Percentiles rank a stretch among this genome's conserved stretches.
Evolutionary conservation across 1,140 invertebrate species (phyloP).

Genomic region (Paraescarpia echinospica): DNA sequence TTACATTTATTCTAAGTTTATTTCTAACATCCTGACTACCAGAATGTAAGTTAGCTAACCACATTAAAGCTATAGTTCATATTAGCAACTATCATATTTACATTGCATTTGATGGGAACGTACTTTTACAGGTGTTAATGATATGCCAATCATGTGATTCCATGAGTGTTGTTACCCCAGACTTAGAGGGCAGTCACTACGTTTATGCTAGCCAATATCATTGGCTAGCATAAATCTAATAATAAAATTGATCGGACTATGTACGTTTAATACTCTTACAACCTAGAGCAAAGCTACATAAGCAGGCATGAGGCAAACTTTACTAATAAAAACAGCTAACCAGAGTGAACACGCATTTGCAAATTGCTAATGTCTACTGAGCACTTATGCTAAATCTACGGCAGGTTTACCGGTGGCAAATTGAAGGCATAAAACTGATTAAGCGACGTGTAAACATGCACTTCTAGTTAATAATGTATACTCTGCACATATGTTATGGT

Average conservation of each 20-base stretch:
- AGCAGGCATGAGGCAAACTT: neutral
- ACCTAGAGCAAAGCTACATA: neutral
- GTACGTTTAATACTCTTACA: neutral
- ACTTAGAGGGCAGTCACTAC: neutral
- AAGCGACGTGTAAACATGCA: neutral
- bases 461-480: constrained; percentile 1
- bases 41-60: neutral
- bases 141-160: neutral
- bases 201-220: neutral
- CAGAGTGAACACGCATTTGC: neutral
- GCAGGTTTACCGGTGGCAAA: neutral
- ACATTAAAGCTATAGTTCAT: neutral
- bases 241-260: neutral
- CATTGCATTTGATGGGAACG: neutral
- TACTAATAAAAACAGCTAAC: neutral
- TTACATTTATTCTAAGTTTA: no score
- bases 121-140: neutral
- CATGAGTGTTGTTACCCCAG: neutral
- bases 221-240: no score
- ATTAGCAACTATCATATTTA: neutral
- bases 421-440: neutral
- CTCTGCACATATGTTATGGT: neutral
- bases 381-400: no score
- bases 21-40: neutral
- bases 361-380: neutral